Percentiles rank a stretch among this genome's conserved stretches.
These are phyloP conservation scores for Monodelphis domestica DNA, from an alignment of 2,797 vertebrate genomes.

Conservation along the genomic window DNA sequence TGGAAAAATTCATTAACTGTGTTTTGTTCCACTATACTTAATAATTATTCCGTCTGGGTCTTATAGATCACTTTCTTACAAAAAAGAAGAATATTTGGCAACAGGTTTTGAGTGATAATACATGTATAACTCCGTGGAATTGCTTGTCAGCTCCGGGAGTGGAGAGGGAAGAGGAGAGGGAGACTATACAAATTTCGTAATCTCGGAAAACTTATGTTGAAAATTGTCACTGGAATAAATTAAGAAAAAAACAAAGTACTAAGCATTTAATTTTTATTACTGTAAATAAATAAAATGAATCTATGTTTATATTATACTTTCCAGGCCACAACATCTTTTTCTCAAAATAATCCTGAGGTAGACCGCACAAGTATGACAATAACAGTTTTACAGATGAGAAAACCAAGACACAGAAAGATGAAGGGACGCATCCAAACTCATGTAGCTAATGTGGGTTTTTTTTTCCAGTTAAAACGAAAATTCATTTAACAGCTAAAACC, in stretches of 20 bases:
- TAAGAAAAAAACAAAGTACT: no score
- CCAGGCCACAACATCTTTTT: not conserved
- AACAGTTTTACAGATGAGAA: not conserved
- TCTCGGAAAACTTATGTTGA: no score
- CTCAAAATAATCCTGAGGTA: not conserved
- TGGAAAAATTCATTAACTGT: not conserved
- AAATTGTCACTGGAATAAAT: no score
- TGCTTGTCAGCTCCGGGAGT: no score
- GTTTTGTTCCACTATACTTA: not conserved
- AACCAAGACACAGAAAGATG: not conserved
- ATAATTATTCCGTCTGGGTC: no score
- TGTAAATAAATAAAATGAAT: not conserved
- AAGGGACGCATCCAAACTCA: not conserved
- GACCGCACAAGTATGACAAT: not conserved
- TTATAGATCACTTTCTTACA: no score
- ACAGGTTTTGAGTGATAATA: no score
- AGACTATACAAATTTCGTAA: no score
- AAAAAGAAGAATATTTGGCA: no score
- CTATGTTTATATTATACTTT: not conserved
- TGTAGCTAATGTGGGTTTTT: no score
- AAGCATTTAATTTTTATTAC: slow-evolving; percentile 39
- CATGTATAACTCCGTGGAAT: no score
- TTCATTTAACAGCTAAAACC: slow-evolving; percentile 84
- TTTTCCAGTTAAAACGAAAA: slow-evolving; percentile 85
- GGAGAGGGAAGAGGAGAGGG: no score